Base-by-base conservation (phyloP, 2,113 vertebrate genomes). In the Coregonus clupeaformis region DNA sequence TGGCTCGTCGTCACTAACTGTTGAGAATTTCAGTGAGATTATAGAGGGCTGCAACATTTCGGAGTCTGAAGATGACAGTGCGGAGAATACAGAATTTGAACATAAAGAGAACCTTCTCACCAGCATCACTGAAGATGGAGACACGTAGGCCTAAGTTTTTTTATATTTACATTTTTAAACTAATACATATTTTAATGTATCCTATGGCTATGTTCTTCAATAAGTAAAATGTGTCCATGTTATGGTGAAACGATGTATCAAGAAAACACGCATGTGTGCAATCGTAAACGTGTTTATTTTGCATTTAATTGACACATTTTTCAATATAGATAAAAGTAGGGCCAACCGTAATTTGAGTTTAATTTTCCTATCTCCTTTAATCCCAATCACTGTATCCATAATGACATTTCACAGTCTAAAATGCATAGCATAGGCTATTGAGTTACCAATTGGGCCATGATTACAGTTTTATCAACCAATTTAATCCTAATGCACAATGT, bases 61-160 rank as follows among this genome's bases (percentile, higher is more conserved):
- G 27, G 66, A 65, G 47, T 7, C 3, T 32, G n/a, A 94, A 90
- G 94, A 81, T 42, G 65, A 84, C 65, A 73, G 22, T 0, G 18
- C 36, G n/a, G 22, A 24, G 6, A 45, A 45, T 62, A 16, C 73
- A 25, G 86, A 83, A 60, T 78, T 77, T 2, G 86, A 90, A 4
- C 82, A 89, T 76, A 91, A 94, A 80, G 86, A 86, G 25, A 86
- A 84, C 79, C 64, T 89, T 42, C 84, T 94, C 71, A 87, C 89
- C 0, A 87, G 84, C 5, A 88, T 94, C 55, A 94, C 92, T 57
- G 91, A 93, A 42, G 93, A 94, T 72, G 93, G 93, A 88, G 93
- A 94, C 90, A 94, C 93, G 93, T 94, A 93, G 27, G 93, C 93
- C 92, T 94, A 93, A 20, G 93, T 91, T 69, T 70, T 66, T 45